phyloP scores from a whole-genome alignment of 2,113 vertebrate species.

The Emydura subglobosa region DNA sequence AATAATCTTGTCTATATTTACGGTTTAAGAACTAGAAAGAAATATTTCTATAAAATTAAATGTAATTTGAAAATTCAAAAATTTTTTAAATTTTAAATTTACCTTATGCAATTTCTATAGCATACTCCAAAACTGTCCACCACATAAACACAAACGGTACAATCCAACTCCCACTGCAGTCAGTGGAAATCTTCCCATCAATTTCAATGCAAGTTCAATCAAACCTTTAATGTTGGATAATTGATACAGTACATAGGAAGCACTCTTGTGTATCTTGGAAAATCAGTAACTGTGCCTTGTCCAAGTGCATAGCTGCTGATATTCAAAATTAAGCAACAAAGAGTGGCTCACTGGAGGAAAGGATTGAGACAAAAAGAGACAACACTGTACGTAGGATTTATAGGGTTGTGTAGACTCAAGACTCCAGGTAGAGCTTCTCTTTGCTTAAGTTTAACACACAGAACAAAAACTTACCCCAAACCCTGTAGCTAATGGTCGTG shows the following conservation, averaged over 20 bases:
- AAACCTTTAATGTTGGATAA: not conserved
- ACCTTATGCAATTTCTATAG: not conserved
- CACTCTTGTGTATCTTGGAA: not conserved
- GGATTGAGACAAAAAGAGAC: not conserved
- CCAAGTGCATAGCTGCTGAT: not conserved
- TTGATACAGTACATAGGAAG: not conserved
- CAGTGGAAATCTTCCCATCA: not conserved
- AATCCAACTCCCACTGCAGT: not conserved
- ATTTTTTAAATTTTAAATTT: not conserved
- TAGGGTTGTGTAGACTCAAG: not conserved
- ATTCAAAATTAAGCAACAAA: not conserved
- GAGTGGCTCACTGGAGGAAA: not conserved
- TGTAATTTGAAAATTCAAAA: rapidly evolving
- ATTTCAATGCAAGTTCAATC: not conserved
- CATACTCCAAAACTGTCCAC: not conserved
- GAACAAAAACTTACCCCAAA: constrained; percentile 86
- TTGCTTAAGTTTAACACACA: constrained; percentile 12
- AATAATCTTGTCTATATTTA: not conserved
- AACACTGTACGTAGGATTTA: not conserved
- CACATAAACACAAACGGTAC: not conserved
- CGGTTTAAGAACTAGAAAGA: not conserved
- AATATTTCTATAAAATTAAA: not conserved
- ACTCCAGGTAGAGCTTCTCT: not conserved
- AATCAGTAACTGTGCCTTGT: not conserved
- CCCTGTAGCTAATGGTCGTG: constrained; percentile 87